Conservation (phyloP, 2,113 vertebrate species). For the Alexandromys fortis region DNA sequence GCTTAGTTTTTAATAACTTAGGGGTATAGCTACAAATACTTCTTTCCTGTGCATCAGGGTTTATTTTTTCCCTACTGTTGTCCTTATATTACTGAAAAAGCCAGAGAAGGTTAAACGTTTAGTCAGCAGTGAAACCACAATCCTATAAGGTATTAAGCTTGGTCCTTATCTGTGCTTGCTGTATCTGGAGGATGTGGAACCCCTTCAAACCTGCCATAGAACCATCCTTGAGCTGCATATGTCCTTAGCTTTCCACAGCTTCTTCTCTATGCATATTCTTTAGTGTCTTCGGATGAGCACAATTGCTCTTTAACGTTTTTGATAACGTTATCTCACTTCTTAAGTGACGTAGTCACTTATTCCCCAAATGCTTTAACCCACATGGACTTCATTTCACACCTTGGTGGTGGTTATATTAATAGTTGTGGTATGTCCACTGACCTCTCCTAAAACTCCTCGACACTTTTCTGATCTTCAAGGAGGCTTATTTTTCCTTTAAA, state of each 20-base stretch:
- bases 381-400: not conserved
- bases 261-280: not conserved
- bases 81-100: not conserved
- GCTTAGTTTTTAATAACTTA: not conserved
- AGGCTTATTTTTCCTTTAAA: constrained; percentile 20
- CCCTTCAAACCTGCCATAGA: not conserved
- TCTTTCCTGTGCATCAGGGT: not conserved
- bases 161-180: not conserved
- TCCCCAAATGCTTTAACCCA: not conserved
- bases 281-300: not conserved
- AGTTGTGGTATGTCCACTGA: not conserved
- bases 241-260: not conserved
- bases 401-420: not conserved
- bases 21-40: not conserved
- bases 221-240: not conserved
- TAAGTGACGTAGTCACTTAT: not conserved
- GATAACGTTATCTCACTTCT: not conserved
- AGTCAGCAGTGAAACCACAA: not conserved
- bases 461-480: not conserved
- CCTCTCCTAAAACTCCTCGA: not conserved
- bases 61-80: not conserved
- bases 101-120: not conserved
- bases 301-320: not conserved
- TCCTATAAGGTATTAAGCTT: not conserved
- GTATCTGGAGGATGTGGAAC: not conserved